phyloP scores from a whole-genome alignment of 2,113 vertebrate genomes.

The Platysternon megacephalum region DNA sequence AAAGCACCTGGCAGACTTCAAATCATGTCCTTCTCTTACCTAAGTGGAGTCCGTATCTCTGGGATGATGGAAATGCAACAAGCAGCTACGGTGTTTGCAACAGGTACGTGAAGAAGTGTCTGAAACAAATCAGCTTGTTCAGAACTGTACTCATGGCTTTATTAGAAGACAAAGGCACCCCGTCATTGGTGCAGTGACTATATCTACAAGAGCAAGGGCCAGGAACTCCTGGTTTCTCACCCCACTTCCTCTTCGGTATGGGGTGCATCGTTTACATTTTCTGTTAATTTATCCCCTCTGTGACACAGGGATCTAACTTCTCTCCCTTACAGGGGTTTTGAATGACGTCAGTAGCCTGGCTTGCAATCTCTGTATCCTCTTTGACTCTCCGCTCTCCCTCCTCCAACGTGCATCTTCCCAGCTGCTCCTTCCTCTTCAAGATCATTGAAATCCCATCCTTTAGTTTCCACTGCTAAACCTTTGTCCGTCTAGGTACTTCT shows the following conservation, averaged over 20 bases:
- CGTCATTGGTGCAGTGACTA: no score
- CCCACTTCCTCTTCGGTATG: fast-evolving
- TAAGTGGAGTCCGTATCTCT: fast-evolving
- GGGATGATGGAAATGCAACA: background rate
- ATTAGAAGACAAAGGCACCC: background rate
- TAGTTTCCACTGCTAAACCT: no score
- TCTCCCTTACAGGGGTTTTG: background rate
- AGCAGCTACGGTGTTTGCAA: background rate
- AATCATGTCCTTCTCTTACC: background rate
- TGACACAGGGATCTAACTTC: background rate
- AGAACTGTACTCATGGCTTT: fast-evolving
- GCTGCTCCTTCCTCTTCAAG: no score
- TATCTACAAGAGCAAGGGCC: background rate
- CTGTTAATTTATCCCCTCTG: background rate
- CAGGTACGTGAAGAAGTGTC: fast-evolving
- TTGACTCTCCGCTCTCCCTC: background rate
- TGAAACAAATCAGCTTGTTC: background rate
- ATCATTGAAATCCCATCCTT: background rate
- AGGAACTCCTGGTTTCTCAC: background rate
- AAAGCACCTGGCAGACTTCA: background rate
- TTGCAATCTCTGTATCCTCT: background rate
- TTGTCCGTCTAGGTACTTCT: no score
- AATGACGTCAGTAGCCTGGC: background rate
- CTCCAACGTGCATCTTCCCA: background rate
- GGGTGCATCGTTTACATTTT: fast-evolving